Base-by-base conservation (phyloP, 2,113 vertebrate species). In the Vombatus ursinus region DNA sequence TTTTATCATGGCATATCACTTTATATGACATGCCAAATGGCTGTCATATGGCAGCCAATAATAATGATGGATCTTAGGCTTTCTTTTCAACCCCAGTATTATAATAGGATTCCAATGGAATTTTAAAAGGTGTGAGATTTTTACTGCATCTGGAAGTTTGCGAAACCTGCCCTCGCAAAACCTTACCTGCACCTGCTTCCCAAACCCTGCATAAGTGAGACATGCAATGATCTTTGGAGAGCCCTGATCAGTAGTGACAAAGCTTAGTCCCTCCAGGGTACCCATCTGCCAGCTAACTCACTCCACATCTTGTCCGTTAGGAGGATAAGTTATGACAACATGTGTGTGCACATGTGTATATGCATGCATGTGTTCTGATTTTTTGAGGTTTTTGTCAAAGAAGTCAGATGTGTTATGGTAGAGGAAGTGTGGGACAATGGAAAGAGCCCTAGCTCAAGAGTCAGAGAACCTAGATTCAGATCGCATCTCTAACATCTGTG, bases 221-320 rank as follows among this genome's bases (percentile, higher is more conserved):
- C 0, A 54, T 0, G 0, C 0, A 0, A 93, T 0, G 19, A 37
- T 91, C 97, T 90, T 57, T 93, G 0, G 44, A 26, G 8, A 52
- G 1, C 8, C 90, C 91, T 98, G 96, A 98, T 52, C 68, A 96
- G 94, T 97, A 98, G 97, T 44, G 98, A 98, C 97, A 97, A 57
- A 96, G 0, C 68, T 0, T 90, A 3, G 96, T 92, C 31, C 97
- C 98, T 98, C 90, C 28, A 50, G 98, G 98, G 97, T 95, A 8
- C 91, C 97, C 98, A 95, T 98, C 98, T 98, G 98, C 97, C 96
- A 93, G 95, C 94, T 95, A 96, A 47, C 95, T 97, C 96, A 44
- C 89, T 97, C 95, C 57, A 2, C 44, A 7, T 96, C 98, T 93
- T 8, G n/a, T 97, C 96, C 0, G 0, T 26, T 28, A 89, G 93